Evolutionary conservation across 2,888 invertebrate species (phyloP).

Genomic region (Pilophorus perplexus): DNA sequence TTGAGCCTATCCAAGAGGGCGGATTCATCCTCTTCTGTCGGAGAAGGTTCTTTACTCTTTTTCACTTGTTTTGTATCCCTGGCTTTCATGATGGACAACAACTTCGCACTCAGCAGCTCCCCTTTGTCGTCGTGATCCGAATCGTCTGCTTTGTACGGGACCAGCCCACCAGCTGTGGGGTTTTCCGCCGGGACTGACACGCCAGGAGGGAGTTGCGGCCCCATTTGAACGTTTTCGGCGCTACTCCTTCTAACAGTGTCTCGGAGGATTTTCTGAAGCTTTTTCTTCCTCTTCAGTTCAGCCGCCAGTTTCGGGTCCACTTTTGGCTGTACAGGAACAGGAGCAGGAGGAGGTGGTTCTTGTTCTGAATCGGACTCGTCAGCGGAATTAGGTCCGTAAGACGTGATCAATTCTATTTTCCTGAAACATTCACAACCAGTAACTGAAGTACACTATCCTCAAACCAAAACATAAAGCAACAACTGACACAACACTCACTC

Average conservation of each 20-base stretch:
- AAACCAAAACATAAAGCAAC: background rate
- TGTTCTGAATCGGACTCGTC: slow-evolving; percentile 54
- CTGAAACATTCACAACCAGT: slow-evolving; percentile 52
- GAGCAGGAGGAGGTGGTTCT: slow-evolving; percentile 23
- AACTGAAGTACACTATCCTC: background rate
- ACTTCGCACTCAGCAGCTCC: background rate
- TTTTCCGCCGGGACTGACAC: background rate
- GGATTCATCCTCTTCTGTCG: slow-evolving; percentile 53
- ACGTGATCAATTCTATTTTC: slow-evolving; percentile 60
- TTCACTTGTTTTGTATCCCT: background rate
- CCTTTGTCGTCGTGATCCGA: slow-evolving; percentile 14
- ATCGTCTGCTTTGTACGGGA: slow-evolving; percentile 29
- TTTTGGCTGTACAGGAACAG: slow-evolving; percentile 19
- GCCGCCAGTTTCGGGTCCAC: background rate
- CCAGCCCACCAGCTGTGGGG: background rate
- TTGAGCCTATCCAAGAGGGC: slow-evolving; percentile 58
- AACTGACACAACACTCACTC: slow-evolving; percentile 52
- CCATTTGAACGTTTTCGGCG: slow-evolving; percentile 8
- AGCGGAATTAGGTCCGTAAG: slow-evolving; percentile 55
- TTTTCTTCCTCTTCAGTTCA: slow-evolving; percentile 43
- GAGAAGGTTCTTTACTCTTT: background rate
- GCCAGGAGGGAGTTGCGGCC: slow-evolving; percentile 28
- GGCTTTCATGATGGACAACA: background rate
- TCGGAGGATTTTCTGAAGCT: slow-evolving; percentile 23
- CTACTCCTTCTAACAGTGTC: slow-evolving; percentile 22